Evolutionary conservation across 2,113 vertebrate species (phyloP), one percentile per base, ranked within the genome.

Genomic region (Petaurus breviceps): DNA sequence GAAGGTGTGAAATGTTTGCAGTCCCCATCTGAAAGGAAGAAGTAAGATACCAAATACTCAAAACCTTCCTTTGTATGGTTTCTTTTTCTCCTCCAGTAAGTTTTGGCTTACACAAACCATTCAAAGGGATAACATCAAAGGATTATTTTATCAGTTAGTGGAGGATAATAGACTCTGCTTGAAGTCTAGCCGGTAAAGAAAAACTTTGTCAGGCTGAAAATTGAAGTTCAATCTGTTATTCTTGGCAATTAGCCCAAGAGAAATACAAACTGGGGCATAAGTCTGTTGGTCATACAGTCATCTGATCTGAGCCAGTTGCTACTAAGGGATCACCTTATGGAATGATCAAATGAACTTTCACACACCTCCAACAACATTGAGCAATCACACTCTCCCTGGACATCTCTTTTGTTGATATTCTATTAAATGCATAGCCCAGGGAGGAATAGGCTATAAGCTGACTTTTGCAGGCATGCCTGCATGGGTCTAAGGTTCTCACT

Each of bases 111-210:
- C 97, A 97, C 92, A 97, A 98, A 95, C 97, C 97, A 97, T 97
- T 99, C 96, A 97, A 97, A 98, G 98, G 97, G 95, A 95, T 96
- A 97, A 98, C 98, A 98, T 99, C 98, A 99, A 99, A 99, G 98
- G 96, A 50, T 93, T 98, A 90, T 97, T 98, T 98, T 98, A 98
- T 99, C 98, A 98, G 97, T 98, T 98, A 98, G 96, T 96, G 97
- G 98, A 96, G 97, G 97, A 97, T 98, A 98, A 98, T 97, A 98
- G 98, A 97, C 97, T 94, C 51, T 61, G 98, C 98, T 98, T 98
- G 97, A 98, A 98, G 98, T 98, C 97, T 95, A 96, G 96, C 97
- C 97, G 97, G 96, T 96, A 97, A 98, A 98, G 96, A 97, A 98
- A 98, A 98, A 98, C 98, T 98, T 98, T 98, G n/a, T 98, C 98